Evolutionary conservation across 1,140 invertebrate species (phyloP).

Genomic region (Drosophila carrolli): DNA sequence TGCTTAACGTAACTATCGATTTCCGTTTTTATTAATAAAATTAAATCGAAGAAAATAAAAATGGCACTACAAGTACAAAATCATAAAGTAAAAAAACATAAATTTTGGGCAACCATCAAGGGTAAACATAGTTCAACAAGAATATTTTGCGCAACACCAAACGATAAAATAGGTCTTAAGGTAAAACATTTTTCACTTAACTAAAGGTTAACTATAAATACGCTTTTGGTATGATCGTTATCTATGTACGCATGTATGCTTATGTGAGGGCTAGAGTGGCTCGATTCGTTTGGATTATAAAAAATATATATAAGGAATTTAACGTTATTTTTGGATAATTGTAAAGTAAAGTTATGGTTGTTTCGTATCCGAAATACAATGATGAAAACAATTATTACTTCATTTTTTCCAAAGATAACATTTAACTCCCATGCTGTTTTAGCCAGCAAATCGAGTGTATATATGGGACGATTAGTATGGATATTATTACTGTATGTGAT

Average conservation of each 20-base stretch:
- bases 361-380: neutral
- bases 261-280: constrained; percentile 27
- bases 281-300: constrained; percentile 2
- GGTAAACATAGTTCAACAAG: constrained; percentile 27
- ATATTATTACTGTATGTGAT: constrained; percentile 48
- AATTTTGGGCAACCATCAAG: constrained; percentile 18
- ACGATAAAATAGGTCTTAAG: constrained; percentile 17
- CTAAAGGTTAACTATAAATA: constrained; percentile 53
- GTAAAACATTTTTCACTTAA: constrained; percentile 53
- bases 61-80: constrained; percentile 65
- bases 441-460: constrained; percentile 8
- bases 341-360: neutral
- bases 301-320: neutral
- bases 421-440: constrained; percentile 2
- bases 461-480: constrained; percentile 42
- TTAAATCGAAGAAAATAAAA: constrained; percentile 38
- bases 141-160: constrained; percentile 36
- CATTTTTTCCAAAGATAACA: neutral
- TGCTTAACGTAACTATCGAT: constrained; percentile 22
- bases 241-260: constrained; percentile 51
- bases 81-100: constrained; percentile 17
- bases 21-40: constrained; percentile 26
- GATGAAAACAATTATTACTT: neutral
- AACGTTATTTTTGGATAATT: constrained; percentile 4
- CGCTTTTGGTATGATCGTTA: constrained; percentile 76